Base-by-base conservation (phyloP, 2,888 invertebrate genomes). In the Rhagonycha lutea region DNA sequence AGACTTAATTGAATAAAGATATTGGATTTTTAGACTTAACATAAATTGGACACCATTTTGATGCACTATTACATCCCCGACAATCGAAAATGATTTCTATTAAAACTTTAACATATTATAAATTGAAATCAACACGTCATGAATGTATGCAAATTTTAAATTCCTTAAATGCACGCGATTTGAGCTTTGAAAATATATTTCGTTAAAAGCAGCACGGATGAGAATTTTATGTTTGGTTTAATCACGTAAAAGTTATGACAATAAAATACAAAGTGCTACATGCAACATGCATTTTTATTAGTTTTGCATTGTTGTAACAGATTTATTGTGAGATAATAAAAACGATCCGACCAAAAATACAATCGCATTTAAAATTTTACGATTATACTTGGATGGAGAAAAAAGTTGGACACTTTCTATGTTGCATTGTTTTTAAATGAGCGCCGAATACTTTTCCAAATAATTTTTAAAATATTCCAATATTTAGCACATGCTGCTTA, bases 221-320 rank as follows among this genome's bases (percentile, higher is more conserved):
- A 61, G 61, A 70, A 62, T 70, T 74, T 70, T 74, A 70, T 69
- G 69, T 63, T 63, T 29, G 69, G 65, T 61, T 67, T 72, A 76
- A 76, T 76, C 76, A 76, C 72, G 73, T 72, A 74, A 61, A 14
- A 63, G 77, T 70, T 74, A 77, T 74, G 68, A 70, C 67, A 72
- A 68, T 78, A 78, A 78, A 78, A 76, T 76, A 78, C 78, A 78
- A 76, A 76, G 78, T 78, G 72, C 74, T 74, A 76, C 78, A 78
- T 75, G 75, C 72, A 78, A 72, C 72, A 73, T 75, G 75, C 75
- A 69, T 70, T 74, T 74, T 74, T 74, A 74, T 74, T 69, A 70
- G 70, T 74, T 74, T 74, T 74, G 74, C 69, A 62, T 68, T 70
- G 71, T 68, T 74, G 68, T 74, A 74, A 71, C 68, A 67, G 70